phyloP scores from a whole-genome alignment of 64 coral and sea anemone genomes.

The Porites australiensis region DNA sequence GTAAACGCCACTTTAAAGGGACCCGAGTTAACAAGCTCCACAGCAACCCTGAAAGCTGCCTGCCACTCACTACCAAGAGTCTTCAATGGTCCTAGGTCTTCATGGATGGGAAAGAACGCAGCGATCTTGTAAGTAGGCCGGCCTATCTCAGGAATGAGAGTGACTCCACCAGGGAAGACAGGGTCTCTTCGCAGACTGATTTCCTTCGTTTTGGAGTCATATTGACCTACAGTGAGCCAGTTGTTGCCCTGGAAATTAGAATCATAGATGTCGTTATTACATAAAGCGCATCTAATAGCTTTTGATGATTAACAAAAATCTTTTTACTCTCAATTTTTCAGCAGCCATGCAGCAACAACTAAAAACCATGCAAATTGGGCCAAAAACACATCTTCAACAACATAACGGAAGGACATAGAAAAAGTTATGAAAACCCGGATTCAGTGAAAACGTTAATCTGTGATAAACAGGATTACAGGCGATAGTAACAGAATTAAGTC shows the following conservation, averaged over 20 bases:
- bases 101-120: slow-evolving; percentile 90
- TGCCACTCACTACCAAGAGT: slow-evolving; percentile 93
- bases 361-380: too few relatives aligned
- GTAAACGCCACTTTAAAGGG: slow-evolving; percentile 94
- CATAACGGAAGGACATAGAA: too few relatives aligned
- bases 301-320: too few relatives aligned
- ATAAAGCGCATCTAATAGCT: not conserved
- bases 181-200: slow-evolving; percentile 85
- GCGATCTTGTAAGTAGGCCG: slow-evolving; percentile 99
- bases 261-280: not conserved
- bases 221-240: slow-evolving; percentile 97
- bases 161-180: slow-evolving; percentile 86
- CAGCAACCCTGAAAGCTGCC: slow-evolving; percentile 80
- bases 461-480: too few relatives aligned
- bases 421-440: too few relatives aligned
- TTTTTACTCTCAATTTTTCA: too few relatives aligned
- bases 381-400: too few relatives aligned
- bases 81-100: slow-evolving; percentile 74
- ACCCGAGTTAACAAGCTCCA: slow-evolving; percentile 73
- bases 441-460: too few relatives aligned
- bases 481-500: too few relatives aligned
- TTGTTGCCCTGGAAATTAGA: slow-evolving; percentile 63
- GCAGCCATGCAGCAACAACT: too few relatives aligned
- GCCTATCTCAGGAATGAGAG: slow-evolving; percentile 78
- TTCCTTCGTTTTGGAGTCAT: slow-evolving; percentile 74